Base-by-base conservation (phyloP, 2,113 vertebrate genomes). In the Peromyscus californicus region DNA sequence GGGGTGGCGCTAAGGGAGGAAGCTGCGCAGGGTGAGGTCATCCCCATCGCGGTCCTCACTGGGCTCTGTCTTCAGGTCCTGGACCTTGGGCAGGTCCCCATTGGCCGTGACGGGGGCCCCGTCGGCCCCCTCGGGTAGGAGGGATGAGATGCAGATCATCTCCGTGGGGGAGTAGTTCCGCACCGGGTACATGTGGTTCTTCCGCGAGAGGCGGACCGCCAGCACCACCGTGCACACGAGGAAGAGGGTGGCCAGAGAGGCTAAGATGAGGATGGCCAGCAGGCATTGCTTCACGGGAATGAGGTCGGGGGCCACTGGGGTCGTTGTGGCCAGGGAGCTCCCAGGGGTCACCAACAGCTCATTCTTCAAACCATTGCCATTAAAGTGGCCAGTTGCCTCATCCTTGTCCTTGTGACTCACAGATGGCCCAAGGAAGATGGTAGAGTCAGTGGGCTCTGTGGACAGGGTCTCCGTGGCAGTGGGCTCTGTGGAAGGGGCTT, bases 131-230 rank as follows among this genome's bases (percentile, higher is more conserved):
- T 99, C 99, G 0, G 99, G 98, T 92, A 99, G 97, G 95, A 99
- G 98, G 13, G 99, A 84, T 0, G 99, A 99, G 98, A 99, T 99
- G 69, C 99, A 99, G 89, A 99, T 98, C 99, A 99, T 99, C 99
- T 99, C 99, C 0, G 99, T 99, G 74, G 12, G 98, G 36, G 95
- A 97, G 65, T 97, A 67, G 7, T 17, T 97, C 12, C 57, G 98
- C 5, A 97, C 22, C 0, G 94, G 36, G 95, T 98, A 96, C 39
- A 80, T 97, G 80, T 98, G 98, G 6, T 13, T 63, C 96, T 98
- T 98, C 39, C 98, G 86, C 96, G 99, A 99, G 5, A 99, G 98
- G 97, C 99, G 98, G 82, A 97, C 7, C 0, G 98, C 99, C 90
- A 99, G 98, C 80, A 99, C 95, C 15, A 99, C 98, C 0, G 99